Conservation (phyloP, 2,888 invertebrate species). For the Zaprionus obscuricornis region DNA sequence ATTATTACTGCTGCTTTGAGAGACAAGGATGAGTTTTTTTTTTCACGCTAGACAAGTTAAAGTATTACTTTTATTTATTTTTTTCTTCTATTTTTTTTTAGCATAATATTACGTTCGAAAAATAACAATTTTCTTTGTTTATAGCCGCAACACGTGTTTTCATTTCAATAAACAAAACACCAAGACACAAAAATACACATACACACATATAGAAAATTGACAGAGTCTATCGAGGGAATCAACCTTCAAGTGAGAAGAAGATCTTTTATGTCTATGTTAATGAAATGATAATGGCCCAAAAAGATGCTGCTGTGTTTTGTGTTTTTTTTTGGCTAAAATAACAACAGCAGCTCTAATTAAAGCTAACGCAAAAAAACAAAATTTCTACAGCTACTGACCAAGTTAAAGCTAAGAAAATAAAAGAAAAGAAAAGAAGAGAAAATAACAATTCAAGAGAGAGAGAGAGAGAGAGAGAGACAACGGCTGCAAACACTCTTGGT, state of each 20-base stretch:
- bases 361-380: constrained; percentile 11
- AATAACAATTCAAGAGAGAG: no score
- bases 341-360: constrained; percentile 52
- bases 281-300: constrained; percentile 69
- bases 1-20: constrained; percentile 8
- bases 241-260: constrained; percentile 5
- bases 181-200: not conserved
- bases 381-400: constrained; percentile 33
- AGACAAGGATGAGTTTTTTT: not conserved
- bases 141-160: constrained; percentile 75
- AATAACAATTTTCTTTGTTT: constrained; percentile 74
- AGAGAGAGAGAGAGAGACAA: no score
- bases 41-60: constrained; percentile 37
- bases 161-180: constrained; percentile 51
- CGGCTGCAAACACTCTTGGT: constrained; percentile 18
- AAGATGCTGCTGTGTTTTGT: constrained; percentile 6
- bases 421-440: no score
- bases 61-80: not conserved
- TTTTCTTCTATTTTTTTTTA: constrained; percentile 31
- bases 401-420: no score
- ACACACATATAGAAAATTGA: not conserved
- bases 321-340: constrained; percentile 6
- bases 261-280: constrained; percentile 72
- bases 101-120: constrained; percentile 38
- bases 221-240: not conserved